These are phyloP conservation scores for Sepiola atlantica DNA, from an alignment of 2,888 invertebrate genomes.

Conservation along the genomic window DNA sequence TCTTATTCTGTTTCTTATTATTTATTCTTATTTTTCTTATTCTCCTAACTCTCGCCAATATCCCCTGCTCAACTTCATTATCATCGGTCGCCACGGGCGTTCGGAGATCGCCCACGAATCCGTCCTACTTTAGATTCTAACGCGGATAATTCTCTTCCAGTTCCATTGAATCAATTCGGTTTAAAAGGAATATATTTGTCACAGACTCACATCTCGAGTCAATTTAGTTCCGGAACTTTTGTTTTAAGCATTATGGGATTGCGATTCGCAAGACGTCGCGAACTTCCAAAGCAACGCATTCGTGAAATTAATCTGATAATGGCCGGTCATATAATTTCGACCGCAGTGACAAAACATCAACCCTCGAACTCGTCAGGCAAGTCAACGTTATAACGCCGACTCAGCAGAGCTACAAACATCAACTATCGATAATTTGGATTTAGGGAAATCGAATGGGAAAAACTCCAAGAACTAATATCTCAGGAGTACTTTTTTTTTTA, in stretches of 20 bases:
- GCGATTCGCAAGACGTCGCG: neutral
- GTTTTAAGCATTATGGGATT: conserved; percentile 17
- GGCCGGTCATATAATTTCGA: neutral
- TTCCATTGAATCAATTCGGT: conserved; percentile 1
- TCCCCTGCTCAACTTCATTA: neutral
- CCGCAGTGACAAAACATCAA: neutral
- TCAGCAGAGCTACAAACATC: neutral
- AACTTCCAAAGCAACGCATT: neutral
- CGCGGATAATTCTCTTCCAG: neutral
- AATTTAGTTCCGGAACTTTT: conserved; percentile 15
- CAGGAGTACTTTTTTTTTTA: too few species aligned
- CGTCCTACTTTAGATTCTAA: neutral
- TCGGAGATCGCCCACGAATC: neutral
- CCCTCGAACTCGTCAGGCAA: too few species aligned
- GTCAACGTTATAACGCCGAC: neutral
- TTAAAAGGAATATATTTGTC: neutral
- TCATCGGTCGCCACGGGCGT: neutral
- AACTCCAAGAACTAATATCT: too few species aligned
- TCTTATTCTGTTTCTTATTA: too few species aligned
- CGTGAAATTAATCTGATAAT: conserved; percentile 32
- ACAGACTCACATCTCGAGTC: neutral
- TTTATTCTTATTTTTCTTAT: neutral
- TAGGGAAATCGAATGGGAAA: neutral
- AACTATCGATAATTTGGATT: neutral
- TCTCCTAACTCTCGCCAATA: too few species aligned